Percentiles rank a stretch among this genome's conserved stretches.
Conservation (phyloP, 2,113 vertebrate species). For the Connochaetes taurinus region DNA sequence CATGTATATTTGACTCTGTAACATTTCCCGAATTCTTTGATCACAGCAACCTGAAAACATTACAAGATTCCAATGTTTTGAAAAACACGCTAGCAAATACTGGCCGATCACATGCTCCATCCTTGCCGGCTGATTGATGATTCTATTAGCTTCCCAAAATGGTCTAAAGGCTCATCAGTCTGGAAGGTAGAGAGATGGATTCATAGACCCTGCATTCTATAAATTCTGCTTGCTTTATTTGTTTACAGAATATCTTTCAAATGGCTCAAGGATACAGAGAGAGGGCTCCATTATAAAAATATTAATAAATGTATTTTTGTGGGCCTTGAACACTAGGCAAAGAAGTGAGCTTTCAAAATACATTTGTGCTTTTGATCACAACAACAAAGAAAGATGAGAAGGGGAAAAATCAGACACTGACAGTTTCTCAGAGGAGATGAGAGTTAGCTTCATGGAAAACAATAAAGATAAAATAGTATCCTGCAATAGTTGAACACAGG, state of each 20-base stretch:
- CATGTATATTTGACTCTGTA: background rate
- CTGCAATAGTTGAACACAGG: background rate
- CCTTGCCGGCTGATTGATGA: background rate
- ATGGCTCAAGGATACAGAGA: background rate
- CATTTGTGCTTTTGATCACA: slow-evolving; percentile 14
- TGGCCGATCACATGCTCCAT: background rate
- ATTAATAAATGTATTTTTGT: background rate
- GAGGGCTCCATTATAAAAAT: background rate
- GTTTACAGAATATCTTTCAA: background rate
- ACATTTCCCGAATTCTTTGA: background rate
- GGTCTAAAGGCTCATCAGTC: background rate
- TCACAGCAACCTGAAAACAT: background rate
- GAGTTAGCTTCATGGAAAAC: background rate
- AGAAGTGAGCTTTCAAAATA: slow-evolving; percentile 35
- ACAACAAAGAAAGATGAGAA: background rate
- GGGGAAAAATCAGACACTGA: background rate
- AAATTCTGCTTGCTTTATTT: slow-evolving; percentile 24
- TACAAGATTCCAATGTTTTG: background rate
- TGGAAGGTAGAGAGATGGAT: background rate
- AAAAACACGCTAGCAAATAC: background rate
- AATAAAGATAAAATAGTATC: slow-evolving; percentile 24
- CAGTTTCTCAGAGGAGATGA: background rate
- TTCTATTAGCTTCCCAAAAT: background rate
- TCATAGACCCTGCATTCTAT: background rate
- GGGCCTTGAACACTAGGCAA: background rate